Base-by-base conservation (phyloP, 2,797 vertebrate species). In the Myotis daubentonii region DNA sequence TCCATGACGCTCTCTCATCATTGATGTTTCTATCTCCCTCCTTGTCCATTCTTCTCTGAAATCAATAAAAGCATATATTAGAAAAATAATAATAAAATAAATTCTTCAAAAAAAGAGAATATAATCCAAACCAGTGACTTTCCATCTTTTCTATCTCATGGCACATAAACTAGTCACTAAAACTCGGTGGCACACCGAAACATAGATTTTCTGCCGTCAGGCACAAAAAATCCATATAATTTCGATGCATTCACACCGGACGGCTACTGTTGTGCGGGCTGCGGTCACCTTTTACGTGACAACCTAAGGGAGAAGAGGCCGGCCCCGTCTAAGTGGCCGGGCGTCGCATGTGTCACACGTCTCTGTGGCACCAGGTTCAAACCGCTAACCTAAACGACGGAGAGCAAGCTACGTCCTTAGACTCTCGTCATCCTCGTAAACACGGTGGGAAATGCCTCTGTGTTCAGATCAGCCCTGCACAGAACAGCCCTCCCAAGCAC, bases 381-480 rank as follows among this genome's bases (percentile, higher is more conserved):
- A 3, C 20, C 16, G 5, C 16, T 17, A 8, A 17, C 28, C 51
- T 6, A 36, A 19, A 84, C 62, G 4, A 16, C 0, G 22, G 68
- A 25, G 22, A 60, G 3, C 5, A 10, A 12, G 41, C 0, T 4
- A 3, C 47, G 60, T 30, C 10, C 0, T 25, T 3, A 6, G 28
- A 16, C 0, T 20, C 2, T 33, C 7, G 0, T 30, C 65, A 1
- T 4, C 2, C 7, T 0, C 12, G 4, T 3, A 44, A 89, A 17
- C 17, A 13, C 22, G 6, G 13, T 1, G 3, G 28, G 41, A 41
- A 38, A 22, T 0, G 5, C 78, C 30, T 15, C 11, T 49, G 25
- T 5, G 3, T 11, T 28, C 10, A 5, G 8, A 41, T 6, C 3
- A 15, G 15, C 25, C n/a, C 36, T 0, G 0, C 25, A 17, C 70